A percentile compares a stretch with the other conserved stretches of the same genome.
These are phyloP conservation scores for Campodea augens DNA, from an alignment of 1,140 invertebrate genomes.

Conservation along the genomic window DNA sequence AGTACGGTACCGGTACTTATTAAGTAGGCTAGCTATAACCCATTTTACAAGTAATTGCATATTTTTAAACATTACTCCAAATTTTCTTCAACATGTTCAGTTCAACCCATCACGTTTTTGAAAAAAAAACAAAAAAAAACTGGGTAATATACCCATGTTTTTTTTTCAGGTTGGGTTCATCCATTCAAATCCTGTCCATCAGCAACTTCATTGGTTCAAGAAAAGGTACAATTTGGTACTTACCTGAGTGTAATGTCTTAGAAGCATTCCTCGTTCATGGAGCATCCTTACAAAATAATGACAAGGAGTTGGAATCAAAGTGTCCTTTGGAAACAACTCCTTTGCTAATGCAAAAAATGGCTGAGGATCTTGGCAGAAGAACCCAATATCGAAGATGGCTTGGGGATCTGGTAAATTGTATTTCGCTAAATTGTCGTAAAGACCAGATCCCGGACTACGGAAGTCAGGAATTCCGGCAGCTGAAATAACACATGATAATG, in stretches of 20 bases:
- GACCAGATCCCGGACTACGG: constrained; percentile 69
- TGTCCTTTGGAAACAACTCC: constrained; percentile 54
- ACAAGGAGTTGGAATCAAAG: constrained; percentile 56
- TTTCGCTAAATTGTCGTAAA: constrained; percentile 82
- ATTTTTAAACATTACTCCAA: too few relatives aligned
- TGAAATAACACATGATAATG: constrained; percentile 24
- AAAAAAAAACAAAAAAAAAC: too few relatives aligned
- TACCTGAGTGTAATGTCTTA: constrained; percentile 57
- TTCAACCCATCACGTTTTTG: too few relatives aligned
- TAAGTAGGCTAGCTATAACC: too few relatives aligned
- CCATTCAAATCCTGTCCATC: too few relatives aligned
- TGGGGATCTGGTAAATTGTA: constrained; percentile 85
- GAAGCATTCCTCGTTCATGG: constrained; percentile 54
- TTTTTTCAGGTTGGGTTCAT: too few relatives aligned
- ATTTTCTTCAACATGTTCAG: too few relatives aligned
- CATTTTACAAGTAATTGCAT: too few relatives aligned
- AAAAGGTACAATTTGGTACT: constrained; percentile 6
- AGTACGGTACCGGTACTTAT: too few relatives aligned
- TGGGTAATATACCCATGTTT: too few relatives aligned
- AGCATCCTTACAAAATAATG: constrained; percentile 70
- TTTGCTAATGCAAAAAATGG: constrained; percentile 74
- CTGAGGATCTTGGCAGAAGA: constrained; percentile 57
- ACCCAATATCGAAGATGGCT: constrained; percentile 83
- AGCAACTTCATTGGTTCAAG: too few relatives aligned
- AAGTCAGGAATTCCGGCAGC: constrained; percentile 91